Evolutionary conservation across 1,140 invertebrate species (phyloP), one percentile per base, ranked within the genome.

Genomic region (Drosophila ironensis): DNA sequence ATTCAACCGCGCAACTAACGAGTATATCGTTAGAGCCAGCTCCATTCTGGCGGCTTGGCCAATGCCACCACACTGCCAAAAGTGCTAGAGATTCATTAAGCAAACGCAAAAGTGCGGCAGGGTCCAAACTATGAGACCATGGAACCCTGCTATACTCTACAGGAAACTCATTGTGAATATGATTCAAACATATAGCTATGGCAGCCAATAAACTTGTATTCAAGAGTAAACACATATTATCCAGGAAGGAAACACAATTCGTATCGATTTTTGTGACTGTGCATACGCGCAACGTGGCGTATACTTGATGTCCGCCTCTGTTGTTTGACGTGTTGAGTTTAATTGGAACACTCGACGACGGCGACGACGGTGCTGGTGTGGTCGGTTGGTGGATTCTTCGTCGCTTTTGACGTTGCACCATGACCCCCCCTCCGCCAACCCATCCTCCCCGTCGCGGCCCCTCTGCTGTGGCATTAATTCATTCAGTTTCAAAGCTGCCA

Each of bases 301-400:
- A 80, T 80, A 82, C 72, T 82, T 82, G 77, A 82, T 54, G 72
- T 72, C 68, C 51, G 52, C 56, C 41, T 45, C 56, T 82, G 77
- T 84, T 82, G 78, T 77, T 84, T 82, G 77, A 84, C 77, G 77
- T 77, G 77, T 82, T 73, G 77, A 82, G 77, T 82, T 82, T 82
- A 82, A 82, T 82, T 82, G 78, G 77, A 84, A 72, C 78, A 82
- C 78, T 82, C 77, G 50, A 59, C 77, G 75, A 61, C 47, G 61
- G 8, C 22, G 24, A 45, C 38, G 68, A 38, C 33, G 67, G 45
- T 38, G 50, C 50, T 45, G 41, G 42, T 37, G 57, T 17, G 51
- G 35, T 60, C 16, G 19, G 44, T 48, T 42, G 40, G 16, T 16
- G 59, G 30, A 47, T 24, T 24, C 33, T 2, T 28, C 33, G 25